These are phyloP conservation scores for Phylloscopus whistleri DNA, from an alignment of 2,113 vertebrate genomes.

Conservation along the genomic window DNA sequence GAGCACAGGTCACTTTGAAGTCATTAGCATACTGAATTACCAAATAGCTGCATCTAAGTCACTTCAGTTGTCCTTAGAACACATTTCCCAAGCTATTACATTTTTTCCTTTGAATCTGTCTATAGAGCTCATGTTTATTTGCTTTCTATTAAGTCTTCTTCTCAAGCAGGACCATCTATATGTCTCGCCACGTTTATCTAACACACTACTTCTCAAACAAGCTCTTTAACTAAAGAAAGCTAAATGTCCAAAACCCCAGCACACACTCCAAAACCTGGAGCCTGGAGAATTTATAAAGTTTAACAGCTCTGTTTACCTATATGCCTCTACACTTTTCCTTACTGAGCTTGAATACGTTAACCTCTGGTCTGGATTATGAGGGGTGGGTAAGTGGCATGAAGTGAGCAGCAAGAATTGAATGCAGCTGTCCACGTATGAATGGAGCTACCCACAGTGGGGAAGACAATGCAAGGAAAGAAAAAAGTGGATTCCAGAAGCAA, in stretches of 20 bases:
- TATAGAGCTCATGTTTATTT: not conserved
- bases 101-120: not conserved
- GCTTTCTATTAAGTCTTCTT: not conserved
- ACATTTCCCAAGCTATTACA: not conserved
- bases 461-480: conserved; percentile 39
- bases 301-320: not conserved
- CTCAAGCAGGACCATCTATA: not conserved
- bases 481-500: conserved; percentile 54
- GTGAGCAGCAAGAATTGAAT: conserved; percentile 46
- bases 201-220: not conserved
- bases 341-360: not conserved
- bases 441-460: conserved; percentile 43
- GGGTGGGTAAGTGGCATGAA: conserved; percentile 56
- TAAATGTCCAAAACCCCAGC: not conserved
- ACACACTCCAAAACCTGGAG: not conserved
- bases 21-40: conserved; percentile 35
- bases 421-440: conserved; percentile 43
- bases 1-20: conserved; percentile 48
- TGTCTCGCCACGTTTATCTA: not conserved
- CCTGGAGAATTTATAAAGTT: not conserved
- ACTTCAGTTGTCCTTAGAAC: not conserved
- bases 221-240: not conserved
- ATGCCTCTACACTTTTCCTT: not conserved
- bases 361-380: conserved; percentile 48
- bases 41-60: not conserved